Evolutionary conservation across 2,113 vertebrate genomes (phyloP).

Genomic region (Nanorana parkeri): DNA sequence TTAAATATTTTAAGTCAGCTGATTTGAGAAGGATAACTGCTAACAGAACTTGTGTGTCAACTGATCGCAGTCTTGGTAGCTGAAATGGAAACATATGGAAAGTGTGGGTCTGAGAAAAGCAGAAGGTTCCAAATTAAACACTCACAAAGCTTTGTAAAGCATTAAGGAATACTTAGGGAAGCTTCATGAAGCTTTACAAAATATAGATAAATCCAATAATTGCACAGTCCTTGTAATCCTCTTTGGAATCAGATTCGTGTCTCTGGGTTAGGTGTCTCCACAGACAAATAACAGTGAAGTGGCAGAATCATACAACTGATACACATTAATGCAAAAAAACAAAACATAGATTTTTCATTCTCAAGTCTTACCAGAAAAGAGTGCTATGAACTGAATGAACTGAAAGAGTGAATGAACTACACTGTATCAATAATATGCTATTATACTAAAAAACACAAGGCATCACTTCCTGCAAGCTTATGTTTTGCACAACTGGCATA

Average conservation of each 20-base stretch:
- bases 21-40: background rate
- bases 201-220: slow-evolving; percentile 57
- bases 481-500: too few species aligned
- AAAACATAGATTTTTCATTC: background rate
- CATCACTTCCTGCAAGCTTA: too few species aligned
- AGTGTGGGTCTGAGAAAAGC: slow-evolving; percentile 30
- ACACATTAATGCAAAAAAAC: background rate
- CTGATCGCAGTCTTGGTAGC: slow-evolving; percentile 26
- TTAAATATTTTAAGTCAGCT: slow-evolving; percentile 17
- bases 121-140: slow-evolving; percentile 54
- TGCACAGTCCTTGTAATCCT: slow-evolving; percentile 45
- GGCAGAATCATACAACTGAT: slow-evolving; percentile 21
- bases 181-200: slow-evolving; percentile 54
- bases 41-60: slow-evolving; percentile 1
- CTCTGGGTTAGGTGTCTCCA: slow-evolving; percentile 39
- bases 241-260: slow-evolving; percentile 44
- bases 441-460: too few species aligned
- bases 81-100: slow-evolving; percentile 45
- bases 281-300: slow-evolving; percentile 14
- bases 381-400: too few species aligned
- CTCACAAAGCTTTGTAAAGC: slow-evolving; percentile 54
- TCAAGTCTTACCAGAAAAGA: background rate
- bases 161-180: slow-evolving; percentile 50
- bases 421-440: too few species aligned
- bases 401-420: too few species aligned